These are phyloP conservation scores for Amphimedon queenslandica DNA, from an alignment of 37 sponge, comb jelly and placozoan species.

Conservation along the genomic window DNA sequence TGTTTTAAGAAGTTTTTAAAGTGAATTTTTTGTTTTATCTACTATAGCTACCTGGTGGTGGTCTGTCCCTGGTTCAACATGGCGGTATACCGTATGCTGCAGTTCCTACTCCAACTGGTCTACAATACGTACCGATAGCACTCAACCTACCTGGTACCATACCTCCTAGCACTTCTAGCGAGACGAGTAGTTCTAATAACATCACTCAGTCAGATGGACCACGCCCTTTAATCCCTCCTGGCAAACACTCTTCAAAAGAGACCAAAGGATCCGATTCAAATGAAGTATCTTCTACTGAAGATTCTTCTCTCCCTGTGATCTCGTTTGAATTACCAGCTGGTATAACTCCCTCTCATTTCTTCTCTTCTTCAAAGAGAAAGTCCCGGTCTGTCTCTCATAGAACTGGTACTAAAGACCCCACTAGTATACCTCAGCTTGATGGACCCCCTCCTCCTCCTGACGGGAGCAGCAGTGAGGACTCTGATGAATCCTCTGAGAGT, in stretches of 20 bases:
- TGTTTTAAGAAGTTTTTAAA: no score
- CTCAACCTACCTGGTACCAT: no score
- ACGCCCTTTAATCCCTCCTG: not conserved
- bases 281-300: no score
- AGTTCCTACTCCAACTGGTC: not conserved
- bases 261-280: no score
- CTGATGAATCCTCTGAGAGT: conserved; percentile 21
- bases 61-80: not conserved
- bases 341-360: no score
- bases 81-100: not conserved
- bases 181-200: no score
- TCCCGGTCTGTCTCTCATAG: not conserved
- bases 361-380: not conserved
- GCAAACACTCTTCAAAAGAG: no score
- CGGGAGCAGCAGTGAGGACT: conserved; percentile 67
- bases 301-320: not conserved
- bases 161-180: no score
- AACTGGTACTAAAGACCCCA: not conserved
- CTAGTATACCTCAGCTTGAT: conserved; percentile 22
- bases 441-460: conserved; percentile 47
- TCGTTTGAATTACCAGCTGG: not conserved
- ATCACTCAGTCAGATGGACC: not conserved
- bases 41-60: no score
- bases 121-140: not conserved
- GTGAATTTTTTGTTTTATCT: no score